Conservation (phyloP, 2,113 vertebrate species). For the Tyto alba region DNA sequence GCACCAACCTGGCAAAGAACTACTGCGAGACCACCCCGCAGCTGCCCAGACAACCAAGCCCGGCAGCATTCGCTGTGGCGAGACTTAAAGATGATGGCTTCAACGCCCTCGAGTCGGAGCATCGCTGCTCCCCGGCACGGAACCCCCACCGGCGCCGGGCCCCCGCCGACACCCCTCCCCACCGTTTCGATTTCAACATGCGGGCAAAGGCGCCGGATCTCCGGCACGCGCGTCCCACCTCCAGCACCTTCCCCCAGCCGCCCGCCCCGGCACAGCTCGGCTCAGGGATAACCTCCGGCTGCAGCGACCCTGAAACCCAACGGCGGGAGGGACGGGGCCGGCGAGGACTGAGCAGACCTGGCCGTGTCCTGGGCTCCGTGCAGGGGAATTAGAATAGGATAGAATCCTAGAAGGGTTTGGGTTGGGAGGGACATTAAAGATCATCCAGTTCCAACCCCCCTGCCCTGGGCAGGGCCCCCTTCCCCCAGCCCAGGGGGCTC, state of each 20-base stretch:
- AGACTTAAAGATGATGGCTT: background rate
- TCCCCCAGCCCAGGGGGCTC: too few species aligned
- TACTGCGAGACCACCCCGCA: background rate
- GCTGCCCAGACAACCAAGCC: background rate
- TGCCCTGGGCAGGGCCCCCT: too few species aligned
- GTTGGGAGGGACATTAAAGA: too few species aligned
- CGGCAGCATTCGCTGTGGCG: background rate
- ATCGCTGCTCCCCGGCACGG: background rate
- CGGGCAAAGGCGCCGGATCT: background rate
- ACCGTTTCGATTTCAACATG: background rate
- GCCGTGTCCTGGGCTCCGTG: fast-evolving
- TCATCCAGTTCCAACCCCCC: too few species aligned
- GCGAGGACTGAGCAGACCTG: fast-evolving
- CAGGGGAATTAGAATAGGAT: background rate
- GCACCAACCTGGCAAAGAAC: background rate
- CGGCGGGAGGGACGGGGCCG: background rate
- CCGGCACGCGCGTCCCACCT: fast-evolving
- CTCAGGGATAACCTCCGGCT: background rate
- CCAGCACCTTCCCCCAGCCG: background rate
- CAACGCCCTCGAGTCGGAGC: background rate
- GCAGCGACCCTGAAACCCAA: background rate
- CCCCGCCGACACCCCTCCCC: background rate
- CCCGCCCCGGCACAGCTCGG: background rate
- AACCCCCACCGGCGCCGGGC: background rate
- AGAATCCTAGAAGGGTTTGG: too few species aligned